Base-by-base conservation (phyloP, 2,797 vertebrate species). In the Rhodeus uyekii region DNA sequence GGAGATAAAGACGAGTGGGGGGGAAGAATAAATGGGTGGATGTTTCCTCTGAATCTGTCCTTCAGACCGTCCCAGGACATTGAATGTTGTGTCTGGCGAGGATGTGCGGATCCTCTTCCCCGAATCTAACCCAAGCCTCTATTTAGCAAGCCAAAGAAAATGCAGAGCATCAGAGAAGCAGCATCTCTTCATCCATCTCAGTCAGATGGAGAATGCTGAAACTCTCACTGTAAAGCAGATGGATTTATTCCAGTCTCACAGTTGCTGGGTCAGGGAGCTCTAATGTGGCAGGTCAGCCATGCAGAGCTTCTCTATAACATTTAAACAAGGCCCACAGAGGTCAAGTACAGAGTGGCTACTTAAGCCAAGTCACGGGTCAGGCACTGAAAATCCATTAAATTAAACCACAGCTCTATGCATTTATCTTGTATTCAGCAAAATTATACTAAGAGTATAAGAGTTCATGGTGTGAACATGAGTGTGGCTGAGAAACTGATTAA, bases 1-100 rank as follows among this genome's bases (percentile, higher is more conserved):
- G 83, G 84, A 93, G 93, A 94, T 93, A 94, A 94, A 86, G 29
- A 19, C 13, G 19, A 64, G 9, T 3, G 44, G 44, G 58, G 39
- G 55, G 63, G 27, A 24, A 48, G 58, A 73, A 68, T 42, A 63
- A 72, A 72, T 5, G 44, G 74, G 61, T 13, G 27, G 29, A 84
- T 67, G 68, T 58, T 46, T 61, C 48, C 77, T 44, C 53, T 42
- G 36, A 50, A 29, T 34, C 27, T 13, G 19, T 78, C n/a, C 53
- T 67, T 55, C 55, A 69, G 48, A 58, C 55, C 38, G 18, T 67
- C 79, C 77, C 78, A 71, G 72, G 65, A 81, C 42, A 77, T 22
- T 8, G 7, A 44, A 22, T 77, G 79, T 79, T 69, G 58, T 72
- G 50, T 22, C 64, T 73, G 72, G 61, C 29, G 32, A 71, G 24